phyloP scores from a whole-genome alignment of 2,888 invertebrate genomes.

The Idaea straminata region DNA sequence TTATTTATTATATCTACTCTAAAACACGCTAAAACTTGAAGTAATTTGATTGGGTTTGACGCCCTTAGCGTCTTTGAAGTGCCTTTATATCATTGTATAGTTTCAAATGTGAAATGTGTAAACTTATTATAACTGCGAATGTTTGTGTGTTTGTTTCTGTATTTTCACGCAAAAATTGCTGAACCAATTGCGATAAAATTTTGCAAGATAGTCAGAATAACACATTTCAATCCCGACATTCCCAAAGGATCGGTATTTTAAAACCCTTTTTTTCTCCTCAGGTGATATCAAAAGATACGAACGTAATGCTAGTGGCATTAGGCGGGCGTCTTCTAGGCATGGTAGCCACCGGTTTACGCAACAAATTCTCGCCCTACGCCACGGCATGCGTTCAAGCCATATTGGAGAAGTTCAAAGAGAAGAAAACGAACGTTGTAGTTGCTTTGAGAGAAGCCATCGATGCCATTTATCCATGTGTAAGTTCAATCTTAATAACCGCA shows the following conservation, averaged over 20 bases:
- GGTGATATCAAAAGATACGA: slow-evolving; percentile 96
- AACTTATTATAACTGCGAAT: neutral
- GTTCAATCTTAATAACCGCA: slow-evolving; percentile 38
- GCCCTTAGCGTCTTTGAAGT: too few species aligned
- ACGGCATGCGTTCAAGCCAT: slow-evolving; percentile 86
- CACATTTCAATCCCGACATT: too few species aligned
- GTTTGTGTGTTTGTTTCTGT: neutral
- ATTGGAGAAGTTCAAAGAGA: slow-evolving; percentile 98
- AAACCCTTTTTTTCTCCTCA: slow-evolving; percentile 45
- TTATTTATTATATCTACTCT: too few species aligned
- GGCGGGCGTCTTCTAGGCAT: slow-evolving; percentile 91
- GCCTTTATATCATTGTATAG: too few species aligned
- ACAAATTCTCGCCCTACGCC: slow-evolving; percentile 92
- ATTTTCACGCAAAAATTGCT: too few species aligned
- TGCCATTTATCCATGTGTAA: slow-evolving; percentile 89
- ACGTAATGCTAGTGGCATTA: slow-evolving; percentile 94
- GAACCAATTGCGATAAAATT: too few species aligned
- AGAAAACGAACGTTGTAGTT: slow-evolving; percentile 93
- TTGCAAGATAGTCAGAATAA: too few species aligned
- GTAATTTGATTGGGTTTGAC: too few species aligned
- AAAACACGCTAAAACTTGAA: too few species aligned
- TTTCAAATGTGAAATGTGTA: too few species aligned
- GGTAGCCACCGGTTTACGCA: slow-evolving; percentile 92
- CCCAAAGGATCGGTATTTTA: neutral
- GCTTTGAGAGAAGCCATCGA: slow-evolving; percentile 95